Evolutionary conservation across 2,888 invertebrate species (phyloP), one percentile per base, ranked within the genome.

Genomic region (Labia minor): DNA sequence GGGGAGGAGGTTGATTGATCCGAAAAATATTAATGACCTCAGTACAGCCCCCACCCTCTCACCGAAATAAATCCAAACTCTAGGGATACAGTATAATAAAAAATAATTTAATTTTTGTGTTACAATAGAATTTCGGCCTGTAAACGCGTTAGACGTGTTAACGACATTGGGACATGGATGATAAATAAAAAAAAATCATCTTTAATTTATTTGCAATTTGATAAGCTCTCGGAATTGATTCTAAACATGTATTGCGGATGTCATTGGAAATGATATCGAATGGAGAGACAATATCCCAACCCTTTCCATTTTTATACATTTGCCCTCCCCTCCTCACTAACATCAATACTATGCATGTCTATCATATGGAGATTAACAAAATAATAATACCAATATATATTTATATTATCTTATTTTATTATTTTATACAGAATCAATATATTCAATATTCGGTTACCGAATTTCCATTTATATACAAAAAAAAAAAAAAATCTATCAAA

Each of bases 91-190:
- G 6, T 33, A 11, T 11, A 11, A 49, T 49, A 49, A 49, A 49
- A 49, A 49, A 49, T 49, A 49, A 49, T 49, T 49, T 49, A 49
- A 49, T 49, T 49, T 49, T 49, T 49, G 49, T 14, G 49, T 49
- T 49, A 49, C 49, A 49, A 49, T 49, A 49, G 49, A 49, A 49
- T n/a, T n/a, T n/a, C n/a, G n/a, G n/a, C n/a, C n/a, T n/a, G n/a
- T 49, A 49, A 49, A 49, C 49, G 49, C 49, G 49, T 49, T 49
- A 49, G 49, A 49, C 49, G 49, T 49, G 49, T 49, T 49, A 49
- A 49, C 49, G 49, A 49, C 49, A 49, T 49, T 49, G 49, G 49
- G 14, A 8, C 6, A 14, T 8, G 3, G 49, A 49, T 49, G 33
- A 33, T 33, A 33, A 33, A 6, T 8, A 49, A 49, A 49, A 49